Evolutionary conservation across 2,888 invertebrate species (phyloP), one percentile per base, ranked within the genome.

Genomic region (Lamellibrachia columna): DNA sequence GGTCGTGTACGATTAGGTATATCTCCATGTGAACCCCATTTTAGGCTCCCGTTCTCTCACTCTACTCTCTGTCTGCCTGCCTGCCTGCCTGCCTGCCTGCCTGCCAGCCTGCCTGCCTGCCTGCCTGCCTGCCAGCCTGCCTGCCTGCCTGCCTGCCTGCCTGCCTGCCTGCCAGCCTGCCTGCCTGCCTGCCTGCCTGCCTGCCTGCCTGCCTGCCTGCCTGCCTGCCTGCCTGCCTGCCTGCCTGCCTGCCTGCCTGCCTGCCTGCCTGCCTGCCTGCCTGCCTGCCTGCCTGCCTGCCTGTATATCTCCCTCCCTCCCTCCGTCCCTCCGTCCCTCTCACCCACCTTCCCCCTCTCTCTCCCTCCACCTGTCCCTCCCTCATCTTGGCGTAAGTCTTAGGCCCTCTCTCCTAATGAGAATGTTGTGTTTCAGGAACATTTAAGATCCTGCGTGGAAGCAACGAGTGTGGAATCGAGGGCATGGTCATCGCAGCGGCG

Each of bases 401-500:
- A 22, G 40, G 53, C n/a, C 11, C 6, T 7, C n/a, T 91, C 3
- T 53, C 52, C 91, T 90, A 90, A 90, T 90, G 15, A 90, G 15
- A 90, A 11, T 91, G 22, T 92, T 28, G 9, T 92, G 93, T 95
- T 95, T 92, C 97, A 96, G 98, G 98, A 6, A 98, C 97, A 97
- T 98, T 99, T 97, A 98, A 98, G 97, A 98, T 99, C 94, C 97
- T 98, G 52, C 97, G 98, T 93, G 99, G 99, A 3, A 96, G 97
- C 93, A 97, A 97, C 94, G 97, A 97, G 93, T 97, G 97, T 95
- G 97, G 97, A 28, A 97, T 97, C 93, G 96, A 96, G 93, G 94
- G 95, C 40, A 94, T 95, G 91, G 95, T 96, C 90, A 96, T 96
- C 7, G 96, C 96, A 58, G 96, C 96, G 91, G 92, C 94, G 3